Conservation (phyloP, 1,140 invertebrate genomes). For the Maniola jurtina region DNA sequence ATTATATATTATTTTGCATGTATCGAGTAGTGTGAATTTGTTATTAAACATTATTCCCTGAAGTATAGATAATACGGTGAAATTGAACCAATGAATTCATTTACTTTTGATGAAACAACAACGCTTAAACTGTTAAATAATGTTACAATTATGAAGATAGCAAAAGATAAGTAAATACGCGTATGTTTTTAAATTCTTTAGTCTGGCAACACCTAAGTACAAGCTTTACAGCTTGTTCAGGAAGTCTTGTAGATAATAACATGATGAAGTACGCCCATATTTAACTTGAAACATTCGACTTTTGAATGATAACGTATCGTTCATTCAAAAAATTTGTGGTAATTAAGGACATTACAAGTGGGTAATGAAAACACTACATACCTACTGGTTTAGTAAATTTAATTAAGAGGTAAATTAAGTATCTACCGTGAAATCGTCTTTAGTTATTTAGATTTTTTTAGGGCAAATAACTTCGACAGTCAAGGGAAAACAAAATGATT, state of each 20-base stretch:
- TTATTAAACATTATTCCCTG: slow-evolving; percentile 1
- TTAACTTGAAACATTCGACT: slow-evolving; percentile 16
- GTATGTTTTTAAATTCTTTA: background rate
- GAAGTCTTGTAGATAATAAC: slow-evolving; percentile 28
- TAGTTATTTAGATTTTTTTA: no score
- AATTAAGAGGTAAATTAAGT: no score
- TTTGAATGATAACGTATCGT: slow-evolving; percentile 17
- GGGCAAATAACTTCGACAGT: no score
- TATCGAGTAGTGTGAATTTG: no score
- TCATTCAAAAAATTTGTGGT: slow-evolving; percentile 15
- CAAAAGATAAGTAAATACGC: slow-evolving; percentile 3
- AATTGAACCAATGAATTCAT: slow-evolving; percentile 9
- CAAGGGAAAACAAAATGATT: no score
- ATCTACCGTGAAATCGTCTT: no score
- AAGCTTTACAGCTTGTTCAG: slow-evolving; percentile 24
- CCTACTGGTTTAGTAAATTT: background rate
- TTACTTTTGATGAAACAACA: slow-evolving; percentile 5
- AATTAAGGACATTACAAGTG: slow-evolving; percentile 11
- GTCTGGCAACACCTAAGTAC: background rate
- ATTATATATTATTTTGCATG: no score
- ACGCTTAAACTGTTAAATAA: slow-evolving; percentile 2
- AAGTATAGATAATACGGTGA: slow-evolving; percentile 3
- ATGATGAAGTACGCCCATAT: slow-evolving; percentile 24
- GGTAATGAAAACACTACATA: slow-evolving; percentile 18
- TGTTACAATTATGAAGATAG: background rate